These are phyloP conservation scores for Thamnaconus septentrionalis DNA, from an alignment of 2,113 vertebrate genomes.

Conservation along the genomic window DNA sequence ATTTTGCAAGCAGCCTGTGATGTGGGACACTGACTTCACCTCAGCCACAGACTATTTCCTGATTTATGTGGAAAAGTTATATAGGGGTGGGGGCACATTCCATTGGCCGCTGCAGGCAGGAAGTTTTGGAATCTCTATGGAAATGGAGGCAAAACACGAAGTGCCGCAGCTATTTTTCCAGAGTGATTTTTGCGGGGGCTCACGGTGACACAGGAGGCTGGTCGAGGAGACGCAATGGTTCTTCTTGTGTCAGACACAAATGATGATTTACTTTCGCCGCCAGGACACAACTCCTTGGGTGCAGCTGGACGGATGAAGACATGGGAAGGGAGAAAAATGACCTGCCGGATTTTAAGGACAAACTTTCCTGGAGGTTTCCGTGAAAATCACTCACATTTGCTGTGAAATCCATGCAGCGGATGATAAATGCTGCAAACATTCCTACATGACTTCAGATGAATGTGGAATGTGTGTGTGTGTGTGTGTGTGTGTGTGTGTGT, in stretches of 20 bases:
- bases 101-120: constrained; percentile 68
- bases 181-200: constrained; percentile 49
- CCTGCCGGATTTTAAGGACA: too few relatives aligned
- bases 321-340: too few relatives aligned
- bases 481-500: neutral
- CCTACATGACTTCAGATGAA: constrained; percentile 55
- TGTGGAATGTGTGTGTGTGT: constrained; percentile 43
- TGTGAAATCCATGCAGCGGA: constrained; percentile 32
- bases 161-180: constrained; percentile 62
- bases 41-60: constrained; percentile 57
- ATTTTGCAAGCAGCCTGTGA: constrained; percentile 8
- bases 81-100: constrained; percentile 67
- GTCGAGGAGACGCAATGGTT: neutral
- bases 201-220: constrained; percentile 30
- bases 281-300: too few relatives aligned
- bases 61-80: constrained; percentile 72
- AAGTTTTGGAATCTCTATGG: constrained; percentile 80
- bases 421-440: constrained; percentile 37
- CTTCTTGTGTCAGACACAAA: constrained; percentile 17
- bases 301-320: too few relatives aligned
- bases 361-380: too few relatives aligned
- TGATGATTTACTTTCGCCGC: too few relatives aligned
- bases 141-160: constrained; percentile 75
- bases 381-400: constrained; percentile 23
- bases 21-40: constrained; percentile 42